Conservation (phyloP, 2,797 vertebrate genomes). For the Gambelia wislizenii region DNA sequence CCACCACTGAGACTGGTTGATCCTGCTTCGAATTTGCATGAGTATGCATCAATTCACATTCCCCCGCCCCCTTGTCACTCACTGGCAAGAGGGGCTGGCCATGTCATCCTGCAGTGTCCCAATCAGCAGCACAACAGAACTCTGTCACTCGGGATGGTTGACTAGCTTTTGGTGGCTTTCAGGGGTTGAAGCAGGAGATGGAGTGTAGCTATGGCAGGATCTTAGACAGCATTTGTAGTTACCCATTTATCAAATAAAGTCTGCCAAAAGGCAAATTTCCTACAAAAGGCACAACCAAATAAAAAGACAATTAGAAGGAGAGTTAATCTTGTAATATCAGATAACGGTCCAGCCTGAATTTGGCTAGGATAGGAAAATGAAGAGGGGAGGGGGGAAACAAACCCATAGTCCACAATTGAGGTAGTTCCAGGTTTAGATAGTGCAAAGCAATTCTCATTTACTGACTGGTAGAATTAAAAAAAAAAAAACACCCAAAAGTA, state of each 20-base stretch:
- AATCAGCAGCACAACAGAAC: too few species aligned
- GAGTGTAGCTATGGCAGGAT: too few species aligned
- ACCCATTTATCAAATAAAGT: constrained; percentile 60
- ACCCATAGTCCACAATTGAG: constrained; percentile 46
- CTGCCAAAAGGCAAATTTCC: constrained; percentile 8
- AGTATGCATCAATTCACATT: too few species aligned
- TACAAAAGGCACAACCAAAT: constrained; percentile 50
- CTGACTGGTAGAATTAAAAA: constrained; percentile 38
- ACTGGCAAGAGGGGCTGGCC: too few species aligned
- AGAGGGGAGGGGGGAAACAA: background rate
- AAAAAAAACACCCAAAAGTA: constrained; percentile 17
- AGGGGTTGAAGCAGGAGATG: too few species aligned
- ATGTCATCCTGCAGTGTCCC: too few species aligned
- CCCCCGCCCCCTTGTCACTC: too few species aligned
- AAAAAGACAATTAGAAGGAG: constrained; percentile 48
- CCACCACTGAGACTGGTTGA: too few species aligned
- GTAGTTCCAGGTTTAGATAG: constrained; percentile 52
- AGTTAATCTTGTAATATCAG: constrained; percentile 55
- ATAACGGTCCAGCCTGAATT: constrained; percentile 56
- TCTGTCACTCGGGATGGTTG: too few species aligned
- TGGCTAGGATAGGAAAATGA: constrained; percentile 45
- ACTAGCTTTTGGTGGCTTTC: too few species aligned
- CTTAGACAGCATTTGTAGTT: background rate
- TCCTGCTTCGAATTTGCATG: too few species aligned
- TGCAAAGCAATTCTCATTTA: constrained; percentile 64